Evolutionary conservation across 2,113 vertebrate genomes (phyloP).

Genomic region (Delphinus delphis): DNA sequence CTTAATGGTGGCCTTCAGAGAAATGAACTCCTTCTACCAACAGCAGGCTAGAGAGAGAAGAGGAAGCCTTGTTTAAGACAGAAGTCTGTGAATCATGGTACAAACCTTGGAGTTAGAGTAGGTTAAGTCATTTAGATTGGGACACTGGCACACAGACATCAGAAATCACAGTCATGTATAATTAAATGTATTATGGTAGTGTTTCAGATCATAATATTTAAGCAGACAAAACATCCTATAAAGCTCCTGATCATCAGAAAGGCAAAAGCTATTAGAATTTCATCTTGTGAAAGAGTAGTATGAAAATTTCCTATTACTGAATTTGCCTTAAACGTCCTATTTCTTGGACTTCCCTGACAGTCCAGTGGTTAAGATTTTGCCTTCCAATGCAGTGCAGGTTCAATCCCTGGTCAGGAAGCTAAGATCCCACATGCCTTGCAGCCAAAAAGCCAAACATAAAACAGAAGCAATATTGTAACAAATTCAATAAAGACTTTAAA

Average conservation of each 20-base stretch:
- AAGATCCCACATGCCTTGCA: too few relatives aligned
- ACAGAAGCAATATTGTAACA: too few relatives aligned
- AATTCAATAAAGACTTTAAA: too few relatives aligned
- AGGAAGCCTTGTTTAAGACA: background rate
- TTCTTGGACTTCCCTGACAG: background rate
- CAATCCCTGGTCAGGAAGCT: too few relatives aligned
- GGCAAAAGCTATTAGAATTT: background rate
- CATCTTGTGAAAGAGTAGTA: background rate
- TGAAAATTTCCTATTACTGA: background rate
- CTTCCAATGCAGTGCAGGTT: too few relatives aligned
- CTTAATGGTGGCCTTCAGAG: background rate
- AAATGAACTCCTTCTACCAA: background rate
- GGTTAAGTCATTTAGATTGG: background rate
- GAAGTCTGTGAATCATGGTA: background rate
- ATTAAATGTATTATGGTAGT: background rate
- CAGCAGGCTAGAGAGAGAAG: background rate
- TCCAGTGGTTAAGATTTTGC: too few relatives aligned
- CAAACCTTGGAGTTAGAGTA: background rate
- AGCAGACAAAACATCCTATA: background rate
- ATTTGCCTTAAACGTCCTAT: constrained; percentile 7
- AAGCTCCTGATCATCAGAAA: background rate
- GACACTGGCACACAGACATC: background rate
- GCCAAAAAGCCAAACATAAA: too few relatives aligned
- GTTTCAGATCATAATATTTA: constrained; percentile 8
- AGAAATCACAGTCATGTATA: background rate